Base-by-base conservation (phyloP, 1,140 invertebrate genomes). In the Aricia agestis region DNA sequence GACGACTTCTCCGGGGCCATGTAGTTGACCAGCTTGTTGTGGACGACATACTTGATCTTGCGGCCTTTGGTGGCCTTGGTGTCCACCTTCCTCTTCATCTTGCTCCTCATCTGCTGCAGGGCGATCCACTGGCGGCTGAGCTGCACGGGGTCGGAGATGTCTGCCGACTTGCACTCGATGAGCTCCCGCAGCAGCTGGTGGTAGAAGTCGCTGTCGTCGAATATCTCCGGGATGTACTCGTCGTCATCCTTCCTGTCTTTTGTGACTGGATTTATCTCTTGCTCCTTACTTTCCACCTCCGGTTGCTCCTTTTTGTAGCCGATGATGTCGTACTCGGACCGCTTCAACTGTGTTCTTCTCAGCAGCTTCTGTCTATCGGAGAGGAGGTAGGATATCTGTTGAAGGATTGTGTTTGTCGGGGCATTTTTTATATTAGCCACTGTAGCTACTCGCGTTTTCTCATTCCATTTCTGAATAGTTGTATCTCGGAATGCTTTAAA, bases 181-280 rank as follows among this genome's bases (percentile, higher is more conserved):
- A 99, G 91, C 84, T 99, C 98, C 72, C 97, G 92, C 31, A 99
- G 89, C 19, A 99, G 86, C 82, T 98, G 96, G 89, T 99, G 97
- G 92, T 99, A 99, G 86, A 99, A 99, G 87, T 99, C 98, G 86
- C 96, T 96, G 87, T 99, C 98, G 87, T 99, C 98, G 92, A 97
- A 99, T 82, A 99, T 97, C 92, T 99, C 97, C 0, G 90, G 72
- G 87, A 97, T 95, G 76, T 95, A 94, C 76, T 96, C 94, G 80
- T 95, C 93, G 45, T 88, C 76, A 25, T 91, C 87, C 79, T 91
- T 90, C 18, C 87, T 80, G 69, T 85, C 87, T 78, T 78, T 86
- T 72, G 68, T 76, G 71, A 75, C 72, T 61, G 80, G 78, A 74
- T 82, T 84, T n/a, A 84, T 73, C 72, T 77, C 82, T 77, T 80